Conservation (phyloP, 2,888 invertebrate species). For the Hypselothyrea guttata region DNA sequence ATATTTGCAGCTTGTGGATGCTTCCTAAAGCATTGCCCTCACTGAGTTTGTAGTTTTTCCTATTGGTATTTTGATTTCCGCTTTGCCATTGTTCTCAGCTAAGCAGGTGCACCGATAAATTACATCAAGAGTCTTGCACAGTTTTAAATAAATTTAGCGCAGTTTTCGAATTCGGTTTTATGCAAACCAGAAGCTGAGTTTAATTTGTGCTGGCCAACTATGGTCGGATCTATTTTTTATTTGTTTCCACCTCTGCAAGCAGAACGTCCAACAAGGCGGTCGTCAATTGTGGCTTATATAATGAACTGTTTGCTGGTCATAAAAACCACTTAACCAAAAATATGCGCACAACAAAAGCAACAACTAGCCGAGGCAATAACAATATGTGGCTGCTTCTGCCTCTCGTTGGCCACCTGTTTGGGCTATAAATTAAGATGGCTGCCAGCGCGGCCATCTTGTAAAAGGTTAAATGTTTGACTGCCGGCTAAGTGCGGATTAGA, state of each 20-base stretch:
- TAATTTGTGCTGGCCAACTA: background rate
- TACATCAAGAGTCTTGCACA: no score
- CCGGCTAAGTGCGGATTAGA: slow-evolving; percentile 69
- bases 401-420: slow-evolving; percentile 35
- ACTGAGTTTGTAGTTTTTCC: no score
- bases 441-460: slow-evolving; percentile 62
- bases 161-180: no score
- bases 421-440: slow-evolving; percentile 59
- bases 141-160: no score
- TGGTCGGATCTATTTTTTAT: no score
- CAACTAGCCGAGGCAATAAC: background rate
- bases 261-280: slow-evolving; percentile 22
- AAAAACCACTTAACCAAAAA: slow-evolving; percentile 71
- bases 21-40: no score
- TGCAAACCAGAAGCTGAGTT: no score
- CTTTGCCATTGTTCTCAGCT: background rate
- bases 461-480: slow-evolving; percentile 72
- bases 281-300: slow-evolving; percentile 59
- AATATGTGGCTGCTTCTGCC: background rate
- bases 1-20: no score
- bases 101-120: background rate
- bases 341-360: slow-evolving; percentile 44
- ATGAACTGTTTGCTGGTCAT: slow-evolving; percentile 65
- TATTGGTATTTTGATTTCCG: background rate
- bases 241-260: no score